These are phyloP conservation scores for Dynastes grantii DNA, from an alignment of 2,888 invertebrate genomes.

Conservation along the genomic window DNA sequence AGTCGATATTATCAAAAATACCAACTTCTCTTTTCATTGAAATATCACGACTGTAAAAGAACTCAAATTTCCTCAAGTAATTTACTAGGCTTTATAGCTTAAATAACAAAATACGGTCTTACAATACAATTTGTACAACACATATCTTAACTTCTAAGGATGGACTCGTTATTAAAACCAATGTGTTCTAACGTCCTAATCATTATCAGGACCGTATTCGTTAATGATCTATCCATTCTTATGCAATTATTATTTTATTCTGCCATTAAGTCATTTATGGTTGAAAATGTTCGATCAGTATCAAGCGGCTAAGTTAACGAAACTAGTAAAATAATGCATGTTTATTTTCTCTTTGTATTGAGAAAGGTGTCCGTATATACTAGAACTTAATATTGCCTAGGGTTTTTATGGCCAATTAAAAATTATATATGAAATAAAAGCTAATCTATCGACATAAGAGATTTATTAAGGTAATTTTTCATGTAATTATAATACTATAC, in stretches of 20 bases:
- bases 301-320: not conserved
- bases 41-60: too few relatives aligned
- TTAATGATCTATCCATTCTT: not conserved
- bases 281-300: not conserved
- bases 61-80: too few relatives aligned
- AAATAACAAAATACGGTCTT: too few relatives aligned
- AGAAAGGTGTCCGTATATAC: not conserved
- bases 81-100: too few relatives aligned
- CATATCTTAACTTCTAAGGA: too few relatives aligned
- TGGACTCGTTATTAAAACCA: too few relatives aligned
- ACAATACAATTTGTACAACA: too few relatives aligned
- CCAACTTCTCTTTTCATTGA: too few relatives aligned
- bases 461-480: constrained; percentile 39
- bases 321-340: not conserved
- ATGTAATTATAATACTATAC: constrained; percentile 33
- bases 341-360: not conserved
- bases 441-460: constrained; percentile 36
- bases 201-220: too few relatives aligned
- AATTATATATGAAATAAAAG: constrained; percentile 32
- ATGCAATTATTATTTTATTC: not conserved
- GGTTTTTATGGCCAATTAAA: constrained; percentile 36
- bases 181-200: too few relatives aligned
- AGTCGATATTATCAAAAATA: too few relatives aligned
- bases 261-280: not conserved
- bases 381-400: not conserved